A percentile compares a stretch with the other conserved stretches of the same genome.
phyloP scores from a whole-genome alignment of 2,888 invertebrate genomes.

The Panopea generosa region DNA sequence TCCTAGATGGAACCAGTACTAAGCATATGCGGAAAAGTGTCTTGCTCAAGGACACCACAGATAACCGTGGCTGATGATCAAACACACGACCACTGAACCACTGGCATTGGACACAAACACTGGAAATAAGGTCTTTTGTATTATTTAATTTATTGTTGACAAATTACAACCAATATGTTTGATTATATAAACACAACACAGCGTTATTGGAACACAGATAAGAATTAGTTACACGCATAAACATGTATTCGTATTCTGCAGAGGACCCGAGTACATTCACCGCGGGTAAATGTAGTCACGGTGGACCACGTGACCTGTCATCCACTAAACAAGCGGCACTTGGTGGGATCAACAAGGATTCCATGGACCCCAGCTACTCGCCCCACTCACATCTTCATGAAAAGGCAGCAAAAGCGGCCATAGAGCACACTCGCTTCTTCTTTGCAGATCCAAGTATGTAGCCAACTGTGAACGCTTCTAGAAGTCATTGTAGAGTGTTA shows the following conservation, averaged over 20 bases:
- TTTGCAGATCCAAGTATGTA: not conserved
- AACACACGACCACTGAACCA: no score
- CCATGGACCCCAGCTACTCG: not conserved
- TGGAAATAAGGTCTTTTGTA: no score
- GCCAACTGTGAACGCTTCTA: no score
- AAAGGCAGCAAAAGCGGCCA: not conserved
- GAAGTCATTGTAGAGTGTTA: no score
- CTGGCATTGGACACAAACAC: no score
- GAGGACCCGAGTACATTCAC: not conserved
- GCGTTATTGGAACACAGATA: not conserved
- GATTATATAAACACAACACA: not conserved
- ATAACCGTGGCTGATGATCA: no score
- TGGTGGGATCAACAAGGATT: not conserved
- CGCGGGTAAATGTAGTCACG: not conserved
- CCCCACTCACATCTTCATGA: not conserved
- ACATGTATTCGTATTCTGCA: not conserved
- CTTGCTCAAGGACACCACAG: no score
- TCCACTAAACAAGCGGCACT: not conserved
- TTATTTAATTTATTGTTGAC: no score
- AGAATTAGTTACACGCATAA: not conserved
- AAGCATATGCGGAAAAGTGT: no score
- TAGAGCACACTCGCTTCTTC: not conserved
- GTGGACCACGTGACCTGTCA: not conserved
- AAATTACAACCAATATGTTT: no score
- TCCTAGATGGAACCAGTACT: no score